Evolutionary conservation across 2,797 vertebrate species (phyloP).

Genomic region (Typhlichthys subterraneus): DNA sequence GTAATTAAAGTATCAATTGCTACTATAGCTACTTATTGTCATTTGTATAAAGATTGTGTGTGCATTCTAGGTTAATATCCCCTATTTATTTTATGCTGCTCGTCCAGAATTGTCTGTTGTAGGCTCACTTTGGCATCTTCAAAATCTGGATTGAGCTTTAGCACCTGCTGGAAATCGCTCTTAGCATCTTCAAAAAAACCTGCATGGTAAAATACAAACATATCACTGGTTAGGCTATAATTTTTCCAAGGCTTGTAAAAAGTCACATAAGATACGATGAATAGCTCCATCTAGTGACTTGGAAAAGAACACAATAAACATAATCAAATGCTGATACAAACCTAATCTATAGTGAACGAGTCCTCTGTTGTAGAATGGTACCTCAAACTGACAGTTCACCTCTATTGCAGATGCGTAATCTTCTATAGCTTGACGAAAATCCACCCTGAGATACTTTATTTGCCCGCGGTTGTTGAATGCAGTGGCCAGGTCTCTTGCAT

Average conservation of each 20-base stretch:
- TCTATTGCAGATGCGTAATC: conserved; percentile 87
- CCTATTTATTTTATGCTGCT: conserved; percentile 81
- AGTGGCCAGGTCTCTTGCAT: conserved; percentile 72
- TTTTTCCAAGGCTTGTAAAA: background rate
- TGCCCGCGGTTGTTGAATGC: conserved; percentile 92
- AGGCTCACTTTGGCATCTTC: conserved; percentile 90
- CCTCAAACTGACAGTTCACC: conserved; percentile 78
- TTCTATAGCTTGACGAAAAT: conserved; percentile 89
- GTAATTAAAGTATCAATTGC: too few relatives aligned
- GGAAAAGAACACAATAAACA: conserved; percentile 2
- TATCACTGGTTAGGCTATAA: background rate
- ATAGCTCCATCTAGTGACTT: conserved; percentile 60
- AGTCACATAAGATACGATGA: background rate
- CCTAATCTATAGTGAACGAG: conserved; percentile 89
- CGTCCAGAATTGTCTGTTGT: conserved; percentile 85
- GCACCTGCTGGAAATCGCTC: conserved; percentile 86
- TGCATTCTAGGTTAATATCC: conserved; percentile 53
- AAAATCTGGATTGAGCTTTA: conserved; percentile 88
- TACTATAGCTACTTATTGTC: too few relatives aligned
- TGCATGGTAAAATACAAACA: conserved; percentile 45
- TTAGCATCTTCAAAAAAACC: conserved; percentile 91
- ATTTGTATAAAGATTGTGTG: too few relatives aligned
- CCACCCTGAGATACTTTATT: conserved; percentile 89
- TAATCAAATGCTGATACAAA: background rate
- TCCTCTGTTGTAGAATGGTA: conserved; percentile 93